These are phyloP conservation scores for Tretioscincus oriximinensis DNA, from an alignment of 2,113 vertebrate species.

Conservation along the genomic window DNA sequence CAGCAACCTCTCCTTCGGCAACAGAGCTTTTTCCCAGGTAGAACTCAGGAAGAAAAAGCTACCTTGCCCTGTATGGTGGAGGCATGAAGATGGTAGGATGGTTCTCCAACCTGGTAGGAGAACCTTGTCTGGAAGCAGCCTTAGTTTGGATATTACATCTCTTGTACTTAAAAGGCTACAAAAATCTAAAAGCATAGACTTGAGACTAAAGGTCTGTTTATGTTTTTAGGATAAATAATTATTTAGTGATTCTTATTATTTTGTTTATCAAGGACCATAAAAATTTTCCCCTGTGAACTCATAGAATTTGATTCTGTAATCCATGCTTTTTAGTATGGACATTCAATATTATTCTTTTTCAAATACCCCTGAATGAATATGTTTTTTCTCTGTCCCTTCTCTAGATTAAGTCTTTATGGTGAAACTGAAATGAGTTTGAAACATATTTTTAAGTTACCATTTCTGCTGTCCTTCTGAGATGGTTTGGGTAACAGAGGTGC, in stretches of 20 bases:
- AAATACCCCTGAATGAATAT: conserved; percentile 10
- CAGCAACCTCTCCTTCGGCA: too few relatives aligned
- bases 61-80: too few relatives aligned
- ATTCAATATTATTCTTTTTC: conserved; percentile 6
- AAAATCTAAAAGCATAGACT: conserved; percentile 19
- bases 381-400: conserved; percentile 26
- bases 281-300: conserved; percentile 17
- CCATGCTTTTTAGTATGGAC: not conserved
- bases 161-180: not conserved
- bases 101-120: too few relatives aligned
- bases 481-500: conserved; percentile 18
- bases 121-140: too few relatives aligned
- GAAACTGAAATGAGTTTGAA: conserved; percentile 19
- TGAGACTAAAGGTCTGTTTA: too few relatives aligned
- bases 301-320: conserved; percentile 26
- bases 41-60: too few relatives aligned
- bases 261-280: too few relatives aligned
- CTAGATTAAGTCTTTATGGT: conserved; percentile 14
- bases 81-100: too few relatives aligned
- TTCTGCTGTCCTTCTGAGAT: conserved; percentile 18
- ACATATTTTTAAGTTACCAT: conserved; percentile 29
- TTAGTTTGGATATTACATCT: not conserved
- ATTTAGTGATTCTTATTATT: too few relatives aligned
- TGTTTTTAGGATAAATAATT: too few relatives aligned
- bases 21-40: too few relatives aligned